Percentiles rank a stretch among this genome's conserved stretches.
Evolutionary conservation across 2,888 invertebrate species (phyloP).

Genomic region (Ectemnius cavifrons): DNA sequence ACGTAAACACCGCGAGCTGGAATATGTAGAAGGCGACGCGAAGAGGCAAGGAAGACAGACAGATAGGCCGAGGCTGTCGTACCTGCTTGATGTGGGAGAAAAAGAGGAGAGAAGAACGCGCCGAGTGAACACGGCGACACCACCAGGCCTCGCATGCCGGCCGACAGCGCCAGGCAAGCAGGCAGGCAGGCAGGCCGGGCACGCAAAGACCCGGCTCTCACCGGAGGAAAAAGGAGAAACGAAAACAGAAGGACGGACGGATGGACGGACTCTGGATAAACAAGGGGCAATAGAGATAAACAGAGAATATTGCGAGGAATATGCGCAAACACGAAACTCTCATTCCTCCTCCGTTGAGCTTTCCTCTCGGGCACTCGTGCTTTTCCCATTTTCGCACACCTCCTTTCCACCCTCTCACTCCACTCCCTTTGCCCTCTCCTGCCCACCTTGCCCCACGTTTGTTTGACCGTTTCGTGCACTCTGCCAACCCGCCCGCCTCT

Average conservation of each 20-base stretch:
- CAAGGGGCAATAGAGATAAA: slow-evolving; percentile 76
- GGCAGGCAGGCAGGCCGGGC: slow-evolving; percentile 35
- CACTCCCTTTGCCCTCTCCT: slow-evolving; percentile 7
- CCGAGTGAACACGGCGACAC: slow-evolving; percentile 29
- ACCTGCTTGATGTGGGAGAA: slow-evolving; percentile 37
- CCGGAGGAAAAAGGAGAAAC: slow-evolving; percentile 55
- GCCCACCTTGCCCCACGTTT: slow-evolving; percentile 15
- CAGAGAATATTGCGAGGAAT: slow-evolving; percentile 75
- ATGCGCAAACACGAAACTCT: slow-evolving; percentile 72
- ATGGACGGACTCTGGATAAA: slow-evolving; percentile 73
- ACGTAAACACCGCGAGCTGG: slow-evolving; percentile 70
- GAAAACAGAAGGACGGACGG: slow-evolving; percentile 59
- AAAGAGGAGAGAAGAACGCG: slow-evolving; percentile 5
- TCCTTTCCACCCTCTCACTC: slow-evolving; percentile 16
- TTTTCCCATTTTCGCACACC: slow-evolving; percentile 1
- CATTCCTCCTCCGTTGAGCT: slow-evolving; percentile 51
- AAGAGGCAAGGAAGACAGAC: slow-evolving; percentile 39
- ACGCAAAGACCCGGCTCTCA: slow-evolving; percentile 47
- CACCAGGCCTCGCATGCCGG: slow-evolving; percentile 37
- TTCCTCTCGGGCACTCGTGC: slow-evolving; percentile 14
- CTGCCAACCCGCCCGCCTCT: slow-evolving; percentile 16
- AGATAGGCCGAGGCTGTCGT: slow-evolving; percentile 43
- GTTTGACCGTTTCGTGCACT: background rate
- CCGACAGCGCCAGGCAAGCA: background rate
- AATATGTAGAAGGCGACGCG: slow-evolving; percentile 61